Evolutionary conservation across 2,113 vertebrate genomes (phyloP).

Genomic region (Malurus elegans): DNA sequence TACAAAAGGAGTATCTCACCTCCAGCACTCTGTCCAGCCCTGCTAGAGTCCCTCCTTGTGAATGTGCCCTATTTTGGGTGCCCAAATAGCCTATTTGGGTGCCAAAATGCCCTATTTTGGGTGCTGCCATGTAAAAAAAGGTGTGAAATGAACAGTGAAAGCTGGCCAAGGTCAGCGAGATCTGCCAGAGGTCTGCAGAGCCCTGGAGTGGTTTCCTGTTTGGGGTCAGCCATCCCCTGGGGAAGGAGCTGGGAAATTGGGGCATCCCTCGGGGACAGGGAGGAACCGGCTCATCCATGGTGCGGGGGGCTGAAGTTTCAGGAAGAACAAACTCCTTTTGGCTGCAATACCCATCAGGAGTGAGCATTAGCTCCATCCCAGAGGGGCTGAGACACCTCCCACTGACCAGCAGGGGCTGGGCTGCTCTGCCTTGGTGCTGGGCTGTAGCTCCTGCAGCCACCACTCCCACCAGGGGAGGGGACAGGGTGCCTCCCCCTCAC

Average conservation of each 20-base stretch:
- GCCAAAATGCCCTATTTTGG: not conserved
- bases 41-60: not conserved
- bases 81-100: too few species aligned
- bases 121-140: rapidly evolving
- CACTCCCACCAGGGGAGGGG: not conserved
- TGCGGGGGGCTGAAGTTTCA: rapidly evolving
- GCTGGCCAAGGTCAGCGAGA: not conserved
- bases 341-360: not conserved
- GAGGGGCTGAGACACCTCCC: not conserved
- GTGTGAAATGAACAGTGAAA: not conserved
- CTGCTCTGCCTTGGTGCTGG: not conserved
- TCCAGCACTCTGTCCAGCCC: not conserved
- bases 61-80: not conserved
- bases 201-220: not conserved
- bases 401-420: not conserved
- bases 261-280: not conserved
- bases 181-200: not conserved
- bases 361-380: not conserved
- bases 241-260: rapidly evolving
- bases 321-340: not conserved
- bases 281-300: rapidly evolving
- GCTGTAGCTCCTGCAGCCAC: not conserved
- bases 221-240: not conserved
- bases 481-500: rapidly evolving
- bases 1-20: not conserved